These are phyloP conservation scores for Anarrhichthys ocellatus DNA, from an alignment of 2,113 vertebrate species.

Conservation along the genomic window DNA sequence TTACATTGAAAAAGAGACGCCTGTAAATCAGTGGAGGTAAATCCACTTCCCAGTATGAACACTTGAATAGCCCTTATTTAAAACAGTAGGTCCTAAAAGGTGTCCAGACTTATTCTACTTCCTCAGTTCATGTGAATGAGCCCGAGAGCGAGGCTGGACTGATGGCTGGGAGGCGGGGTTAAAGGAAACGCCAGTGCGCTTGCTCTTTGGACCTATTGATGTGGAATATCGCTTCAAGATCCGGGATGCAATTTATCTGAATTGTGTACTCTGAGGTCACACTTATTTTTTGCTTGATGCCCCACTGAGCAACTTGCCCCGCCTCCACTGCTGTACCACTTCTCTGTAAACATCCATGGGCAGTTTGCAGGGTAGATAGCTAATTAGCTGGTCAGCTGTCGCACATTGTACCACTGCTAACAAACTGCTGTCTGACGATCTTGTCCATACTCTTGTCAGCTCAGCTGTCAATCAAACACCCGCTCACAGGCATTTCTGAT, in stretches of 20 bases:
- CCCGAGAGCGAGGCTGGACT: too few relatives aligned
- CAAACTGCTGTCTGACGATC: background rate
- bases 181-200: background rate
- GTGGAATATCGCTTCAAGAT: background rate
- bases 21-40: background rate
- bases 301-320: too few relatives aligned
- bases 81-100: background rate
- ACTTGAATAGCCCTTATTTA: background rate
- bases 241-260: background rate
- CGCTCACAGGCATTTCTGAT: background rate
- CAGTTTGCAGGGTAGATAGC: background rate
- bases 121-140: background rate
- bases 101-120: background rate
- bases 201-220: background rate
- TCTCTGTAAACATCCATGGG: background rate
- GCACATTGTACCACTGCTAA: background rate
- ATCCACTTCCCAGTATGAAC: background rate
- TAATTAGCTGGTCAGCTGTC: background rate
- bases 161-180: background rate
- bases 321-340: background rate
- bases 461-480: background rate
- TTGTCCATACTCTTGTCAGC: background rate
- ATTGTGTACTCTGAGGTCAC: background rate
- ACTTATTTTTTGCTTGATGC: too few relatives aligned
- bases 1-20: too few relatives aligned